Evolutionary conservation across 2,888 invertebrate species (phyloP), one percentile per base, ranked within the genome.

Genomic region (Volucella inflata): DNA sequence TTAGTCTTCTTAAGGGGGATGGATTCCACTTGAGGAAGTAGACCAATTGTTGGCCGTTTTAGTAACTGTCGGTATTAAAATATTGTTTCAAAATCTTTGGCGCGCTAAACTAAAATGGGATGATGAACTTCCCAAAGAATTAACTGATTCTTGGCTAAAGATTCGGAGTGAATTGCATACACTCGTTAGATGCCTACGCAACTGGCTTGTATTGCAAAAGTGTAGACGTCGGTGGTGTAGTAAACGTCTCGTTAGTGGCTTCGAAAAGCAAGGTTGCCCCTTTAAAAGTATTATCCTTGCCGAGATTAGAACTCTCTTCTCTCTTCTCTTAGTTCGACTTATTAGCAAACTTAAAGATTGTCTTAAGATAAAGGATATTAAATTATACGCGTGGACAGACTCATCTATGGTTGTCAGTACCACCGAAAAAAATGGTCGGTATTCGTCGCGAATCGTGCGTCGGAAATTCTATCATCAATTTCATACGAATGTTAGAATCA

Each of bases 171-270:
- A 67, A 50, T 10, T 16, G 12, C 17, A 11, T 53, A 11, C 0
- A 21, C 3, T 72, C 77, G 8, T 42, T 68, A 11, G 70, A 70
- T 57, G 67, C 76, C 11, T 67, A 76, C 21, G 77, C 77, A n/a
- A 46, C 77, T 21, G 77, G 55, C 2, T 46, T 70, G 1, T 64
- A 77, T n/a, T 70, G 70, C 64, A 44, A 48, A 17, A 74, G 64
- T 14, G 17, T 38, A 16, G 38, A 10, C 12, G 17, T 21, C 2
- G n/a, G 53, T 10, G 53, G 53, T 30, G 12, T 11, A 17, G 17
- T 55, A 16, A 17, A 51, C 2, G 38, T 64, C 0, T 62, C 53
- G 6, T 59, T 76, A 36, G 60, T 71, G 16, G 68, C 72, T 36
- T 55, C 71, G 14, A 65, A 71, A 8, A 77, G 36, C 10, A 48